Conservation (phyloP, 2,888 invertebrate species). For the Drosophila monieri region DNA sequence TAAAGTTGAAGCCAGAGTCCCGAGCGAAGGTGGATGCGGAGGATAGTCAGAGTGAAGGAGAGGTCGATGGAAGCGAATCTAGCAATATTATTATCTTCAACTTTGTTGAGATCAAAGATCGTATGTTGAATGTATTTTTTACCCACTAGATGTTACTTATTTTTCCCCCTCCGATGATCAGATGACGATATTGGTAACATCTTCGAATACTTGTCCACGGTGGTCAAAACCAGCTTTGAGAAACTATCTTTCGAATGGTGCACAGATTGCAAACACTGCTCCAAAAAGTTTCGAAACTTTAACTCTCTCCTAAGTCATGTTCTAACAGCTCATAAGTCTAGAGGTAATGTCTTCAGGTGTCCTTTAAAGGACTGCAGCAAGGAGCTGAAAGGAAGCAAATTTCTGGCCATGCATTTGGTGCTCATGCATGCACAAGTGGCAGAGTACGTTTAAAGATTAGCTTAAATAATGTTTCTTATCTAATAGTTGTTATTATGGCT, state of each 20-base stretch:
- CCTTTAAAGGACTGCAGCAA: conserved; percentile 60
- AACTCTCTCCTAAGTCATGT: conserved; percentile 63
- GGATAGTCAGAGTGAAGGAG: conserved; percentile 38
- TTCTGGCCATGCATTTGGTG: conserved; percentile 78
- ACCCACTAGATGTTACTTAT: too few relatives aligned
- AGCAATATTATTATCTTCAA: conserved; percentile 58
- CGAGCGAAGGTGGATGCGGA: background rate
- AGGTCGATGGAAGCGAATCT: conserved; percentile 47
- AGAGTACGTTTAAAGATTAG: conserved; percentile 48
- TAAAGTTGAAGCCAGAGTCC: background rate
- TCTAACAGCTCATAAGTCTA: conserved; percentile 43
- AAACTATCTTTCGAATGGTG: conserved; percentile 67
- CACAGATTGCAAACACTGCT: conserved; percentile 66
- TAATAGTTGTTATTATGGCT: background rate
- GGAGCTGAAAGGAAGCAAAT: conserved; percentile 48
- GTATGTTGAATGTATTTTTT: conserved; percentile 28
- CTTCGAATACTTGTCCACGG: conserved; percentile 63
- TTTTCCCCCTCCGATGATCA: background rate
- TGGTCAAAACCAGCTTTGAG: conserved; percentile 69
- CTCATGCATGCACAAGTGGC: conserved; percentile 75
- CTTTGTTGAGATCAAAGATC: conserved; percentile 64
- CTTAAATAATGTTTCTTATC: rapidly evolving
- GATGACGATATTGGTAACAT: conserved; percentile 62
- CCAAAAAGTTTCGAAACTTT: conserved; percentile 50
- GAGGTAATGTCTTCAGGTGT: conserved; percentile 61